A percentile compares a stretch with the other conserved stretches of the same genome.
phyloP scores from a whole-genome alignment of 2,888 invertebrate species.

The Theretra japonica region DNA sequence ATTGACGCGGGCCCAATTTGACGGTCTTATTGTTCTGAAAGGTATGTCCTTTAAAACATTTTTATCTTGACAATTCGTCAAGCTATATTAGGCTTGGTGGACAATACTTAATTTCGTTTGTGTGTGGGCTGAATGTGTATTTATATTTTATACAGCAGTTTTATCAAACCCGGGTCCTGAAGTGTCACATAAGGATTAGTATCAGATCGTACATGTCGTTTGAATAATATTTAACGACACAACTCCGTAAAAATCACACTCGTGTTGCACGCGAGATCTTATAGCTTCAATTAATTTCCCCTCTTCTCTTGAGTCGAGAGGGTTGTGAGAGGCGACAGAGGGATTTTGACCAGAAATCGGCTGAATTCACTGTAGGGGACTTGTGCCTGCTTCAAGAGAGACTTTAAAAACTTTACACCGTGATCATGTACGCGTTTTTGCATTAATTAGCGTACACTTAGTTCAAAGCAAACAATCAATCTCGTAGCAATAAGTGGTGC shows the following conservation, averaged over 20 bases:
- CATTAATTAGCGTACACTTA: neutral
- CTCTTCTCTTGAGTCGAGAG: neutral
- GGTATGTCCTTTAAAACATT: slow-evolving; percentile 11
- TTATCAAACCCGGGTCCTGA: neutral
- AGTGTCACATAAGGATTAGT: neutral
- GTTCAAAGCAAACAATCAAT: too few relatives aligned
- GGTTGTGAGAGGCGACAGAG: neutral
- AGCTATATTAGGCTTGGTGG: slow-evolving; percentile 11
- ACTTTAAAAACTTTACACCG: neutral
- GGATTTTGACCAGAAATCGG: neutral
- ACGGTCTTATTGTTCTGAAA: slow-evolving; percentile 16
- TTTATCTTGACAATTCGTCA: slow-evolving; percentile 16
- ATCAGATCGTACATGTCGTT: neutral
- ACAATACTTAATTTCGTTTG: neutral
- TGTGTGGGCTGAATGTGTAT: neutral
- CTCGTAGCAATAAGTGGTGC: too few relatives aligned
- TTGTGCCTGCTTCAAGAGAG: neutral
- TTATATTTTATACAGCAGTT: neutral
- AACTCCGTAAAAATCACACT: neutral
- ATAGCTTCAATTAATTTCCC: slow-evolving; percentile 3
- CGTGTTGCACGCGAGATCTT: neutral
- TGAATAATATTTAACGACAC: neutral
- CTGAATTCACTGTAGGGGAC: neutral
- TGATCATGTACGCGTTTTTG: neutral
- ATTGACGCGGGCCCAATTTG: slow-evolving; percentile 11